Evolutionary conservation across 1,140 invertebrate species (phyloP).

Genomic region (Paracyclopina nana): DNA sequence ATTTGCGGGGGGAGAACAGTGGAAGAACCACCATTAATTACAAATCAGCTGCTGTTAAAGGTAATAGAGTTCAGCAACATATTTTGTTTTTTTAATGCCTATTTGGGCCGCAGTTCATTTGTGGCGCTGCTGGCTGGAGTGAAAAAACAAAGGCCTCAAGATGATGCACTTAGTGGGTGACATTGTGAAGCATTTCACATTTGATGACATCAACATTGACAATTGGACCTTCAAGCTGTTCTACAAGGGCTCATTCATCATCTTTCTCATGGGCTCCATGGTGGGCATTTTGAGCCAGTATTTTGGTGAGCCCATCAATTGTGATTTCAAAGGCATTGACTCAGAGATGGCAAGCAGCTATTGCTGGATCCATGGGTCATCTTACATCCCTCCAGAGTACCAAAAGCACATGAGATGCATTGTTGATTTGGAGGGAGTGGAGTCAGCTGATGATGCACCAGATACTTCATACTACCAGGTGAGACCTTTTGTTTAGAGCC

Average conservation of each 20-base stretch:
- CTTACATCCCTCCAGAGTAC: constrained; percentile 9
- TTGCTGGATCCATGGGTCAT: constrained; percentile 14
- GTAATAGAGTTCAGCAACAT: too few species aligned
- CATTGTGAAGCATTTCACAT: constrained; percentile 7
- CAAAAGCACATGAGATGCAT: constrained; percentile 15
- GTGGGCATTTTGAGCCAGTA: constrained; percentile 13
- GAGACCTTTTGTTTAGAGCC: too few species aligned
- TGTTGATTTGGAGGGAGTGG: constrained; percentile 8
- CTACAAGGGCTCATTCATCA: constrained; percentile 4
- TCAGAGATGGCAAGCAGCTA: constrained; percentile 12
- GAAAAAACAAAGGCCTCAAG: constrained; percentile 1
- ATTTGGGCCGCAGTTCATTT: too few species aligned
- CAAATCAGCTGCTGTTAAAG: too few species aligned
- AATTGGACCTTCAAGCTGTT: constrained; percentile 16
- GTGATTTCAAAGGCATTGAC: constrained; percentile 7
- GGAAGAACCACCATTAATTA: too few species aligned
- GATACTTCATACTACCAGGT: constrained; percentile 14
- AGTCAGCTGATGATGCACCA: constrained; percentile 8
- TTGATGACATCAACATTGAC: constrained; percentile 17
- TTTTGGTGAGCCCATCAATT: constrained; percentile 15
- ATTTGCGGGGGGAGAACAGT: too few species aligned
- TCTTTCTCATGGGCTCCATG: constrained; percentile 4
- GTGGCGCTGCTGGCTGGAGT: too few species aligned
- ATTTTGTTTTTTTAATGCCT: too few species aligned
- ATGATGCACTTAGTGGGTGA: constrained; percentile 15